Evolutionary conservation across 2,113 vertebrate species (phyloP).

Genomic region (Rhinolophus ferrumequinum): DNA sequence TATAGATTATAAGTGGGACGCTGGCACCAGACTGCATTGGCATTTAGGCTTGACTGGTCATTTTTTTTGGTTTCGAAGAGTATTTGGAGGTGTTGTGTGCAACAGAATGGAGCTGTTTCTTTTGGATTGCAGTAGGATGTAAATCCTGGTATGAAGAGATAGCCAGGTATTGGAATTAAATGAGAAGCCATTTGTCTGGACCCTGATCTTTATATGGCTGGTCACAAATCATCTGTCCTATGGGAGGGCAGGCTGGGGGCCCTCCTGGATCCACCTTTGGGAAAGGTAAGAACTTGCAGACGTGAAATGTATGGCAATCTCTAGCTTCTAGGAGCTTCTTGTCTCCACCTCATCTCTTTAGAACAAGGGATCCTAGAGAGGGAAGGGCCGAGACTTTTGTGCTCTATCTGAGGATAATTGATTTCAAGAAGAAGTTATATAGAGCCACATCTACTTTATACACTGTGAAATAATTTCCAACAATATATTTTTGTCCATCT

Average conservation of each 20-base stretch:
- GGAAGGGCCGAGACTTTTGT: neutral
- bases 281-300: neutral
- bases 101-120: conserved; percentile 13
- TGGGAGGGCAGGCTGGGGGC: neutral
- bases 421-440: conserved; percentile 13
- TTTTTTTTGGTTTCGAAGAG: neutral
- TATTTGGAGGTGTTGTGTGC: neutral
- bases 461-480: conserved; percentile 43
- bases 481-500: conserved; percentile 61
- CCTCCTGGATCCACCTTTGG: neutral
- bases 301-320: neutral
- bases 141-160: neutral
- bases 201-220: neutral
- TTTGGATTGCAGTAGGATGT: neutral
- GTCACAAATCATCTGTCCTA: neutral
- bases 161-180: neutral
- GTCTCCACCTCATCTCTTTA: neutral
- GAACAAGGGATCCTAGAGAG: neutral
- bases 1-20: neutral
- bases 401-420: neutral
- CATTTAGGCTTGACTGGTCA: neutral
- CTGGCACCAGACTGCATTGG: neutral
- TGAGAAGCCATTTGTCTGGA: neutral
- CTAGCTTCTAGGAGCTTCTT: neutral
- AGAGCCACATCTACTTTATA: conserved; percentile 21